These are phyloP conservation scores for Petrolisthes manimaculis DNA, from an alignment of 2,888 invertebrate genomes.

Conservation along the genomic window DNA sequence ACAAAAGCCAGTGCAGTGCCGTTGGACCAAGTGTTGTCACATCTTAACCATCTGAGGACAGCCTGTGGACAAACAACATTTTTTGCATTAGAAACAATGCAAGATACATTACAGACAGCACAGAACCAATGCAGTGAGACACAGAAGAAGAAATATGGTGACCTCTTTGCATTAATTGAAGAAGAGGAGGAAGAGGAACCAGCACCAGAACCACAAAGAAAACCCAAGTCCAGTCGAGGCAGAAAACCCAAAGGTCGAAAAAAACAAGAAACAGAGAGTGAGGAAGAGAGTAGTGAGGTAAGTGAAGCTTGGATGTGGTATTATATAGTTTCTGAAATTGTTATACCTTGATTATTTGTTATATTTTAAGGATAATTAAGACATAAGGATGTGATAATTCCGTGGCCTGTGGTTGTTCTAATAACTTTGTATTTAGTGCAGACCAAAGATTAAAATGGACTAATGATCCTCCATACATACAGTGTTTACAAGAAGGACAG, in stretches of 20 bases:
- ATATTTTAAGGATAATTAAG: too few relatives aligned
- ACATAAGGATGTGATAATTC: too few relatives aligned
- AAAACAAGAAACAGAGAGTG: slow-evolving; percentile 78
- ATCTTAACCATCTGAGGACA: slow-evolving; percentile 89
- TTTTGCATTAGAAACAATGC: slow-evolving; percentile 74
- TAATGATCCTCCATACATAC: too few relatives aligned
- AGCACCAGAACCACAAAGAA: slow-evolving; percentile 56
- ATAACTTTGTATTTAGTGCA: too few relatives aligned
- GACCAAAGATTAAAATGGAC: background rate
- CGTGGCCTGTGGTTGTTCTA: too few relatives aligned
- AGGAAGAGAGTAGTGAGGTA: slow-evolving; percentile 86
- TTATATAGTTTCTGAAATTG: background rate
- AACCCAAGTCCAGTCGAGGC: slow-evolving; percentile 62
- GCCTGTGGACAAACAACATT: slow-evolving; percentile 71
- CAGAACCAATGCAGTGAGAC: slow-evolving; percentile 89
- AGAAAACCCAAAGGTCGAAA: slow-evolving; percentile 63
- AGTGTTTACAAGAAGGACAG: too few relatives aligned
- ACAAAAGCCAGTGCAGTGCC: slow-evolving; percentile 62
- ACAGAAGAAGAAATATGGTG: slow-evolving; percentile 85
- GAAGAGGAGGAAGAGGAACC: slow-evolving; percentile 64
- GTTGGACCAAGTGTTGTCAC: slow-evolving; percentile 86
- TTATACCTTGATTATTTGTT: background rate
- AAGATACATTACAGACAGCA: slow-evolving; percentile 87
- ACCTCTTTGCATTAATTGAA: slow-evolving; percentile 81
- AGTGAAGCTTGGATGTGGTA: slow-evolving; percentile 66